Percentiles rank a stretch among this genome's conserved stretches.
These are phyloP conservation scores for Drosophila kohkoa DNA, from an alignment of 1,140 invertebrate species.

Conservation along the genomic window DNA sequence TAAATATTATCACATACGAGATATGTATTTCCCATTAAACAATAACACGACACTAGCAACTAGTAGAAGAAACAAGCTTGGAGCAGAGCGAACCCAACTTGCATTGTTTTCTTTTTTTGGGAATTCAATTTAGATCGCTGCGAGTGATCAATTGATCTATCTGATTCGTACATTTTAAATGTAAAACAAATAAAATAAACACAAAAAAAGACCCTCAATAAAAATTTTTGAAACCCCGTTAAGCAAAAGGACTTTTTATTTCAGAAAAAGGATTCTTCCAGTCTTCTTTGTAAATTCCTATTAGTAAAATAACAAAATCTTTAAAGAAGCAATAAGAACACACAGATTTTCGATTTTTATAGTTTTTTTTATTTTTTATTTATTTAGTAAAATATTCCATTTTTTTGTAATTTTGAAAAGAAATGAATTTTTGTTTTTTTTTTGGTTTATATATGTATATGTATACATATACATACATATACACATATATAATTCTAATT, in stretches of 20 bases:
- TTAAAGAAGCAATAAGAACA: conserved; percentile 24
- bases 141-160: conserved; percentile 44
- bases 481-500: conserved; percentile 53
- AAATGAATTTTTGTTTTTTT: conserved; percentile 48
- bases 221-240: conserved; percentile 74
- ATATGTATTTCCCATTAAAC: conserved; percentile 44
- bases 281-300: no score
- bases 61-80: conserved; percentile 38
- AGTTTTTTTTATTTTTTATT: conserved; percentile 57
- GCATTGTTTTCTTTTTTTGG: conserved; percentile 35
- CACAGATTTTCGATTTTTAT: conserved; percentile 53
- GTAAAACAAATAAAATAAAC: conserved; percentile 50
- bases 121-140: conserved; percentile 31
- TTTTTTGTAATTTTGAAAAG: conserved; percentile 57
- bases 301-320: neutral
- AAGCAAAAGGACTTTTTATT: conserved; percentile 11
- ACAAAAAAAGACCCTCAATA: conserved; percentile 70
- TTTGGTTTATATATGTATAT: conserved; percentile 43
- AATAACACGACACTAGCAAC: conserved; percentile 40
- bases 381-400: conserved; percentile 76
- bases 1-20: conserved; percentile 40
- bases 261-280: neutral
- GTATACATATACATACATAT: conserved; percentile 51
- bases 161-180: conserved; percentile 73
- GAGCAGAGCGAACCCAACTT: conserved; percentile 6